Evolutionary conservation across 2,888 invertebrate species (phyloP).

Genomic region (Saturnia japonica): DNA sequence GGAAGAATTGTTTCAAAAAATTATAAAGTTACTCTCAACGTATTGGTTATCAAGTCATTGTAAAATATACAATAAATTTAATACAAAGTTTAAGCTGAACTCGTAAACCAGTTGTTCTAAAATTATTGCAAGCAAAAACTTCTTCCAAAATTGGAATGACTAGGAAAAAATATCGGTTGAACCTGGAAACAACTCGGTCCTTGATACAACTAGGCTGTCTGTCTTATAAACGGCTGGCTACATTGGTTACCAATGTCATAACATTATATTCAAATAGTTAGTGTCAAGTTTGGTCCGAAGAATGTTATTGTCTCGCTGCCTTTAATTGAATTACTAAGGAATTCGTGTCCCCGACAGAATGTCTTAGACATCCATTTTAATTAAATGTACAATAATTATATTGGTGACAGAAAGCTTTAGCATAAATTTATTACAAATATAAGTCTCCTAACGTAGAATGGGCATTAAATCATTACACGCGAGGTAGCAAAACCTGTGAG

Average conservation of each 20-base stretch:
- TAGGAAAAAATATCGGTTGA: constrained; percentile 7
- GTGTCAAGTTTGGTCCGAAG: constrained; percentile 49
- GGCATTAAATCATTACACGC: neutral
- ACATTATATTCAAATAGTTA: constrained; percentile 63
- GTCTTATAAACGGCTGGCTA: constrained; percentile 18
- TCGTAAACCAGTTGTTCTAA: neutral
- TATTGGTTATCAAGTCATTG: neutral
- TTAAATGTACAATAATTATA: neutral
- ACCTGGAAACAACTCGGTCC: constrained; percentile 35
- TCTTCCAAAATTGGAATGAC: neutral
- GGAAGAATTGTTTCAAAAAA: no score
- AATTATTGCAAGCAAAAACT: constrained; percentile 9
- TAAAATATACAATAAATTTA: neutral
- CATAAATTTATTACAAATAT: constrained; percentile 2
- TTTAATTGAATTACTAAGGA: constrained; percentile 24
- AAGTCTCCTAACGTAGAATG: neutral
- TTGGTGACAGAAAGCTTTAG: neutral
- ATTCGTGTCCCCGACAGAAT: constrained; percentile 11
- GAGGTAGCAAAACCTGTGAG: neutral
- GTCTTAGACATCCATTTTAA: neutral
- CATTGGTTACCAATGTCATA: constrained; percentile 27
- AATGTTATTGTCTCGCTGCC: constrained; percentile 57
- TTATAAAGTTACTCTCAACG: no score
- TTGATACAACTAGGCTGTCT: constrained; percentile 49
- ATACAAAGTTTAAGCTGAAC: neutral